A percentile compares a stretch with the other conserved stretches of the same genome.
These are phyloP conservation scores for Serranus cabrilla DNA, from an alignment of 2,797 vertebrate genomes.

Conservation along the genomic window DNA sequence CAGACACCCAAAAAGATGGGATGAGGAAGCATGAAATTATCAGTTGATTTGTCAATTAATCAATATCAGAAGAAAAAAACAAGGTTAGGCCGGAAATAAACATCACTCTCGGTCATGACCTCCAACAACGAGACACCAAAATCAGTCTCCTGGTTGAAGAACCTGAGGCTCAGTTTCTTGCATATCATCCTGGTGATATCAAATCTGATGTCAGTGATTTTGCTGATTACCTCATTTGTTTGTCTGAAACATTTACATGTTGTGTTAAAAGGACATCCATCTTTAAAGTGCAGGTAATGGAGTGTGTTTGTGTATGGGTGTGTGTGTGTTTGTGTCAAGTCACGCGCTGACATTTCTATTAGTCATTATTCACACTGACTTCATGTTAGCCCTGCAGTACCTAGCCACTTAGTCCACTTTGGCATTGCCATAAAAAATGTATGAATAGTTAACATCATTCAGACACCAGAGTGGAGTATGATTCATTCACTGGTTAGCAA, in stretches of 20 bases:
- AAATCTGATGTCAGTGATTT: neutral
- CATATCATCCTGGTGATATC: neutral
- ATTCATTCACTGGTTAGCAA: constrained; percentile 49
- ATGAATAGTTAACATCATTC: constrained; percentile 57
- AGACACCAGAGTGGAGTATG: constrained; percentile 38
- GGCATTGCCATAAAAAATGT: constrained; percentile 48
- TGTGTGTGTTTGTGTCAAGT: constrained; percentile 24
- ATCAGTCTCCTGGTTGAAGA: no score
- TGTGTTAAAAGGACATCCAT: constrained; percentile 9
- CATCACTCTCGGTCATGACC: no score
- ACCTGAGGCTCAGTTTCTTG: neutral
- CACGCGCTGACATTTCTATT: constrained; percentile 52
- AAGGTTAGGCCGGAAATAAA: no score
- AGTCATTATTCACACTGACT: constrained; percentile 64
- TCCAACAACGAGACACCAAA: no score
- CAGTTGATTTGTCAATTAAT: no score
- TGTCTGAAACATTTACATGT: neutral
- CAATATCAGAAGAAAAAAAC: no score
- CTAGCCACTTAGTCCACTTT: constrained; percentile 43
- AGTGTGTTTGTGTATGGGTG: neutral
- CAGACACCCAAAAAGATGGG: no score
- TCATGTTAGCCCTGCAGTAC: constrained; percentile 43
- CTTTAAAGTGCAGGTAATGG: constrained; percentile 10
- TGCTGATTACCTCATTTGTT: constrained; percentile 1
- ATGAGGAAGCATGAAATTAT: no score